phyloP scores from a whole-genome alignment of 2,888 invertebrate species.

The Zaprionus obscuricornis region DNA sequence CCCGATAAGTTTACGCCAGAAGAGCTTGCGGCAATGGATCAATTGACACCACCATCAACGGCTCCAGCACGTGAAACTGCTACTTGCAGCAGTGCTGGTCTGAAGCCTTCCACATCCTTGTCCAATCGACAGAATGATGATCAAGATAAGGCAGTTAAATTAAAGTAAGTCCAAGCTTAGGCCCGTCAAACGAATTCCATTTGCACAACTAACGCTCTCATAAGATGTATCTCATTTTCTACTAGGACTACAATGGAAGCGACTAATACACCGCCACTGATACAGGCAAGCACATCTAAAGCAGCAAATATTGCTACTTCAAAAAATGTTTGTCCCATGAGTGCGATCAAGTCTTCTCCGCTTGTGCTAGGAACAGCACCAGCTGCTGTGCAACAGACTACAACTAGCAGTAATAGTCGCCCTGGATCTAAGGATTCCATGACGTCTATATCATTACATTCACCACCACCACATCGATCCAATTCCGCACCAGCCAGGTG shows the following conservation, averaged over 20 bases:
- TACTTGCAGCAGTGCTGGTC: slow-evolving; percentile 52
- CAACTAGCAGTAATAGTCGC: slow-evolving; percentile 53
- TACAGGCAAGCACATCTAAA: slow-evolving; percentile 18
- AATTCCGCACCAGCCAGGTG: slow-evolving; percentile 71
- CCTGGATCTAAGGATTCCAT: slow-evolving; percentile 65
- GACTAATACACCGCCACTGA: slow-evolving; percentile 20
- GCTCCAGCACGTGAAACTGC: slow-evolving; percentile 82
- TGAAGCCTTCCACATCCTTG: slow-evolving; percentile 49
- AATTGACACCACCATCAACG: slow-evolving; percentile 83
- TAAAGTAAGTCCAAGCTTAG: slow-evolving; percentile 55
- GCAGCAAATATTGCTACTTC: slow-evolving; percentile 1
- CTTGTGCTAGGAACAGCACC: slow-evolving; percentile 28
- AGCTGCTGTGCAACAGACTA: slow-evolving; percentile 26
- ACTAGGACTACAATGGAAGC: slow-evolving; percentile 65
- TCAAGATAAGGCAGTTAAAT: slow-evolving; percentile 59
- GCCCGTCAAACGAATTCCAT: neutral
- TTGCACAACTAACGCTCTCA: slow-evolving; percentile 26
- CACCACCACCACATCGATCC: slow-evolving; percentile 74
- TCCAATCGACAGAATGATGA: no score
- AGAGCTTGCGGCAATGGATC: slow-evolving; percentile 81
- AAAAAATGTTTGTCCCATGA: slow-evolving; percentile 40
- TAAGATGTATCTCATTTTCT: slow-evolving; percentile 80
- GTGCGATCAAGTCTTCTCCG: slow-evolving; percentile 21
- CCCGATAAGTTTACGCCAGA: slow-evolving; percentile 82
- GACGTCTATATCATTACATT: slow-evolving; percentile 68